Conservation (phyloP, 2,888 invertebrate genomes). For the Hypomecis punctinalis region DNA sequence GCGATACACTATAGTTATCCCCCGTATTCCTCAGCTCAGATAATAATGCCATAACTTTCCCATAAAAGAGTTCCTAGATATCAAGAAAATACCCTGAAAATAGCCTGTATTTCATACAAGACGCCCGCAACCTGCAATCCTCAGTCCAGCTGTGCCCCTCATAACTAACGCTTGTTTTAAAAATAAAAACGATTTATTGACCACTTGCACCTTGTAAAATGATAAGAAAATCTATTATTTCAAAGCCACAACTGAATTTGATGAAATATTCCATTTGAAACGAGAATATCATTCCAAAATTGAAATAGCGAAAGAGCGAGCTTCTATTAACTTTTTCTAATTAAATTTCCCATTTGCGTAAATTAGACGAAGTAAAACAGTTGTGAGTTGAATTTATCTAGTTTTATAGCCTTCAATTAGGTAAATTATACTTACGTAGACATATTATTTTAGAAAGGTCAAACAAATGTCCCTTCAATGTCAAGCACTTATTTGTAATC, state of each 20-base stretch:
- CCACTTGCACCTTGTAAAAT: constrained; percentile 7
- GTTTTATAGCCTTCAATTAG: constrained; percentile 7
- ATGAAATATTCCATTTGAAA: constrained; percentile 2
- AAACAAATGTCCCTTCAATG: constrained; percentile 19
- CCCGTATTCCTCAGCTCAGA: not conserved
- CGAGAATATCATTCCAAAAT: not conserved
- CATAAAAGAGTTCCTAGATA: constrained; percentile 6
- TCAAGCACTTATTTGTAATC: constrained; percentile 17
- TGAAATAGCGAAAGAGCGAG: not conserved
- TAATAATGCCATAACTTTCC: constrained; percentile 6
- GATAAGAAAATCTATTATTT: constrained; percentile 6
- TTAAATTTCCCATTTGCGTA: constrained; percentile 8
- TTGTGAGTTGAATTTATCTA: constrained; percentile 7
- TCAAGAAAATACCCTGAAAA: constrained; percentile 18
- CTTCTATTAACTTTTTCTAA: constrained; percentile 4
- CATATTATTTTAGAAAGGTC: constrained; percentile 20
- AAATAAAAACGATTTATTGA: constrained; percentile 26
- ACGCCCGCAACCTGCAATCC: constrained; percentile 11
- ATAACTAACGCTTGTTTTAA: constrained; percentile 20
- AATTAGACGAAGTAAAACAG: not conserved
- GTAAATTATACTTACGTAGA: not conserved
- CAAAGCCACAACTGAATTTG: not conserved
- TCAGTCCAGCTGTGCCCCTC: constrained; percentile 21
- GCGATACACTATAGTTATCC: too few relatives aligned
- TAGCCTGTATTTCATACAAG: constrained; percentile 21